A percentile compares a stretch with the other conserved stretches of the same genome.
Conservation (phyloP, 2,888 invertebrate species). For the Synanthedon andrenaeformis region DNA sequence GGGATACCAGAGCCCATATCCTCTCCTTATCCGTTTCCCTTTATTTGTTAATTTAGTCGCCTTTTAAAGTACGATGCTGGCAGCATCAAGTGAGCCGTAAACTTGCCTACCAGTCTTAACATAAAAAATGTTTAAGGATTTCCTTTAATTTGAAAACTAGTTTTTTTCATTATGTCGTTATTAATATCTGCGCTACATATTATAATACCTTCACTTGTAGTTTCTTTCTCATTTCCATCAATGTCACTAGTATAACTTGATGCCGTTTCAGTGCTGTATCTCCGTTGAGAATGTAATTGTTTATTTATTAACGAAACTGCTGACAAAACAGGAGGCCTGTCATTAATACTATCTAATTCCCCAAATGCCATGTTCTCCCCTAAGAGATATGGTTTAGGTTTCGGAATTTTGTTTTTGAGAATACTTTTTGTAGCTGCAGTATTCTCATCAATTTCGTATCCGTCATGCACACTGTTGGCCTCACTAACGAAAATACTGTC, state of each 20-base stretch:
- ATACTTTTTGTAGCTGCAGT: conserved; percentile 75
- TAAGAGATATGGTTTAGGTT: conserved; percentile 80
- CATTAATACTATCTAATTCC: conserved; percentile 19
- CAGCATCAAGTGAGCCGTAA: no score
- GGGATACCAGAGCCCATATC: no score
- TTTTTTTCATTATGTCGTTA: no score
- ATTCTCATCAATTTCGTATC: conserved; percentile 60
- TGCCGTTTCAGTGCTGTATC: conserved; percentile 23
- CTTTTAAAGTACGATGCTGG: no score
- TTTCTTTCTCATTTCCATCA: conserved; percentile 28
- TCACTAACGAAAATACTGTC: conserved; percentile 15
- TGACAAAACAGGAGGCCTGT: conserved; percentile 21
- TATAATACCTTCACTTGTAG: conserved; percentile 32
- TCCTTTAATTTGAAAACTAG: no score
- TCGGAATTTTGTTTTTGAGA: conserved; percentile 79
- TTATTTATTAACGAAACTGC: conserved; percentile 52
- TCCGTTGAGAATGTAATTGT: conserved; percentile 37
- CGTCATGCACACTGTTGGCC: conserved; percentile 22
- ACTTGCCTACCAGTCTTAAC: no score
- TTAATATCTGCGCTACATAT: no score
- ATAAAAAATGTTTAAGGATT: no score
- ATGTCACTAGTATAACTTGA: conserved; percentile 19
- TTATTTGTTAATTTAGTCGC: no score
- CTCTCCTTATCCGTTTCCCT: no score
- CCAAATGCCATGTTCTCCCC: conserved; percentile 74